Evolutionary conservation across 2,888 invertebrate species (phyloP), one percentile per base, ranked within the genome.

Genomic region (Galerucella pusilla): DNA sequence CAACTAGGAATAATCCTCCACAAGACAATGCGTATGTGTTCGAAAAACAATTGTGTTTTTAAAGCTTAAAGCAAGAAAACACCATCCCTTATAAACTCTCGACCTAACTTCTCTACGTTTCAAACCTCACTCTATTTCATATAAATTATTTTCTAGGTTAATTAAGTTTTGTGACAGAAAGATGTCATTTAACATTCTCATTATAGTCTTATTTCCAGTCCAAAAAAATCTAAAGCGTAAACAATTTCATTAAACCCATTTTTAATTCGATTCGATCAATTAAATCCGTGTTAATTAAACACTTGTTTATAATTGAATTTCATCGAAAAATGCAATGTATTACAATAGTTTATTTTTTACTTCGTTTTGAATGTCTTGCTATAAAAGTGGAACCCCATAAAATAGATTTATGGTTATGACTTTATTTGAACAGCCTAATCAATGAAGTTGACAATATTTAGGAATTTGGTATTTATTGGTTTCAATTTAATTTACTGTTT

Each of bases 261-360:
- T 54, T 54, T 16, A n/a, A 54, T 54, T 54, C 54, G 54, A n/a
- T 54, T 54, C 54, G 7, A 54, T 54, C 14, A 54, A 54, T 54
- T 54, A n/a, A 54, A 54, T 54, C 45, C 54, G 54, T n/a, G 49
- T 54, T 54, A 52, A 52, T 52, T n/a, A 7, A 54, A n/a, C 14
- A 54, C 54, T 54, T 54, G 54, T 54, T 54, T n/a, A n/a, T n/a
- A 54, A 54, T 54, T 54, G n/a, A 16, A 54, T 54, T 54, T 54
- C n/a, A 54, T 54, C n/a, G 54, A 12, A n/a, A 7, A 54, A 54
- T n/a, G 54, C 54, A 54, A 54, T 54, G 54, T 54, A 54, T n/a
- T 54, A 16, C 54, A n/a, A 14, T 54, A 2, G 7, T 14, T 54
- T 54, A 54, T 54, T 54, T 54, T 54, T 54, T 7, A 16, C n/a